These are phyloP conservation scores for Apoda limacodes DNA, from an alignment of 2,888 invertebrate species.

Conservation along the genomic window DNA sequence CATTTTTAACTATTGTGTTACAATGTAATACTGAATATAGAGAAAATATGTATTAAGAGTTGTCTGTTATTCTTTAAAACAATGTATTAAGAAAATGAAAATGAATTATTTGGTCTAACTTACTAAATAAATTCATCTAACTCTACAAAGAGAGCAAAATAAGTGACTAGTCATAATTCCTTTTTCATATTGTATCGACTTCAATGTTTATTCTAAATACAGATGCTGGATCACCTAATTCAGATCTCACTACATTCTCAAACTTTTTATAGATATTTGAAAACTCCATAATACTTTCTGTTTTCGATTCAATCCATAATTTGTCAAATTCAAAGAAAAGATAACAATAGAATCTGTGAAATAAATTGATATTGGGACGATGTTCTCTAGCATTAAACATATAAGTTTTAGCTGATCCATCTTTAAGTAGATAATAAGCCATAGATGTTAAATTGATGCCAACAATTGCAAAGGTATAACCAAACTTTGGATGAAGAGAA, in stretches of 20 bases:
- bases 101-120: neutral
- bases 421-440: slow-evolving; percentile 83
- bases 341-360: slow-evolving; percentile 95
- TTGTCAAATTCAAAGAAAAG: slow-evolving; percentile 95
- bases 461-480: slow-evolving; percentile 90
- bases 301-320: slow-evolving; percentile 93
- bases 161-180: slow-evolving; percentile 8
- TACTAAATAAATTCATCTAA: neutral
- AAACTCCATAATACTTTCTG: slow-evolving; percentile 96
- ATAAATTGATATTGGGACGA: slow-evolving; percentile 77
- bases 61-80: neutral
- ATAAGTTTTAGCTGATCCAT: slow-evolving; percentile 88
- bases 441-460: slow-evolving; percentile 96
- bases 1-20: too few species aligned
- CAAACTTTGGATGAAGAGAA: slow-evolving; percentile 89
- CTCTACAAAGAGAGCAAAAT: slow-evolving; percentile 2
- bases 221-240: slow-evolving; percentile 75
- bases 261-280: slow-evolving; percentile 88
- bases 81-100: neutral
- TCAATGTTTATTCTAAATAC: slow-evolving; percentile 84
- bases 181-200: slow-evolving; percentile 72
- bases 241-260: slow-evolving; percentile 77
- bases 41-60: neutral
- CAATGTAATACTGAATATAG: neutral
- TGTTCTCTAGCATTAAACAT: slow-evolving; percentile 85